Evolutionary conservation across 2,888 invertebrate genomes (phyloP).

Genomic region (Cerastoderma edule): DNA sequence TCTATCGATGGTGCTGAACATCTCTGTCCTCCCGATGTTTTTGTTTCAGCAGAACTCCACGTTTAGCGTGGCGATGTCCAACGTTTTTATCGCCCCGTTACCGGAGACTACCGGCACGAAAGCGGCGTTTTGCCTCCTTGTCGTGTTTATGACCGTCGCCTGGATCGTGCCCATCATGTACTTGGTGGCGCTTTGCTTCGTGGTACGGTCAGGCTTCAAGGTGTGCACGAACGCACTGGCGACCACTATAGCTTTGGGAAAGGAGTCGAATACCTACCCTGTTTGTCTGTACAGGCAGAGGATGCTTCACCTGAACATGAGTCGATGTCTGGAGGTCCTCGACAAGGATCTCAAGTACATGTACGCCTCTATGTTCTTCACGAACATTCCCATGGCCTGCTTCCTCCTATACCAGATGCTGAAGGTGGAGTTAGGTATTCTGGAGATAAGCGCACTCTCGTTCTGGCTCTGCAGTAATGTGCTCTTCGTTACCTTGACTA

Average conservation of each 20-base stretch:
- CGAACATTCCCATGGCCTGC: slow-evolving; percentile 18
- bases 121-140: not conserved
- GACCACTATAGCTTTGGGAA: not conserved
- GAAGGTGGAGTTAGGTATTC: not conserved
- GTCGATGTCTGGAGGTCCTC: slow-evolving; percentile 1
- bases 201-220: slow-evolving; percentile 2
- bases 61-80: not conserved
- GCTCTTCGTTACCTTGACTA: not conserved
- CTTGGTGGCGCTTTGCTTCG: not conserved
- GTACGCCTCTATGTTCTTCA: slow-evolving; percentile 20
- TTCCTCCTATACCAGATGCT: slow-evolving; percentile 16
- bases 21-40: not conserved
- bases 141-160: slow-evolving; percentile 6
- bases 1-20: not conserved
- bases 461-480: slow-evolving; percentile 10
- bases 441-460: not conserved
- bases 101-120: not conserved
- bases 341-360: slow-evolving; percentile 23
- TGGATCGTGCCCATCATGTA: slow-evolving; percentile 17
- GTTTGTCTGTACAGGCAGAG: slow-evolving; percentile 15
- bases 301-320: slow-evolving; percentile 16
- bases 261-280: slow-evolving; percentile 9
- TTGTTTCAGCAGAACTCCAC: not conserved
- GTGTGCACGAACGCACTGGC: slow-evolving; percentile 7
- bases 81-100: not conserved